These are phyloP conservation scores for Phalloptychus januarius DNA, from an alignment of 2,797 vertebrate species.

Conservation along the genomic window DNA sequence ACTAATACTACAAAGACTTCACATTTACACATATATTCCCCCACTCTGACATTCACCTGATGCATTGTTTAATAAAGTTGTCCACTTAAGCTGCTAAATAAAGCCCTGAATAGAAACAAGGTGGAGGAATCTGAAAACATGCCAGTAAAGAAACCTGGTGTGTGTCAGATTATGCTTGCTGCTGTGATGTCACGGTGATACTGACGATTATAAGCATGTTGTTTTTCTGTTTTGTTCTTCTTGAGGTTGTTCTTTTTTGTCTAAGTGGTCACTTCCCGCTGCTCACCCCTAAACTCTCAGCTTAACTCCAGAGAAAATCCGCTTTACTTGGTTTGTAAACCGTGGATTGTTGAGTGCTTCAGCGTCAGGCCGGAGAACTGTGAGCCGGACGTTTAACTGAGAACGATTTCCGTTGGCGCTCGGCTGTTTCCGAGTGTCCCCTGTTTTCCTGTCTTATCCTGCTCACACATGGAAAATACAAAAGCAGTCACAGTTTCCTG, in stretches of 20 bases:
- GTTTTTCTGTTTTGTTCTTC: conserved; percentile 13
- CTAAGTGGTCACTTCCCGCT: conserved; percentile 56
- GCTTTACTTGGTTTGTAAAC: conserved; percentile 47
- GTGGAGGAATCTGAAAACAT: not conserved
- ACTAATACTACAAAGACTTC: not conserved
- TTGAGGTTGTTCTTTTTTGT: conserved; percentile 29
- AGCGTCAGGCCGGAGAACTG: not conserved
- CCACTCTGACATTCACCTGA: no score
- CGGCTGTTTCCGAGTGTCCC: not conserved
- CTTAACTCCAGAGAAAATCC: conserved; percentile 65
- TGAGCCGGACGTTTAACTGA: not conserved
- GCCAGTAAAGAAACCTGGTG: not conserved
- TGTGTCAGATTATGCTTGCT: conserved; percentile 28
- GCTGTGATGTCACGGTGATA: conserved; percentile 58
- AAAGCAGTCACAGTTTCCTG: not conserved
- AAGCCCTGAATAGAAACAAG: not conserved
- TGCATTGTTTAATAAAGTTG: not conserved
- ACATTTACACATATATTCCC: not conserved
- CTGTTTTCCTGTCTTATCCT: not conserved
- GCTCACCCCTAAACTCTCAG: conserved; percentile 59
- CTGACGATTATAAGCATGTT: conserved; percentile 42
- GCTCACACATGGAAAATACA: not conserved
- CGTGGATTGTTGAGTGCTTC: conserved; percentile 6
- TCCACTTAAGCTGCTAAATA: not conserved
- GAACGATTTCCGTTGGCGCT: not conserved